A percentile compares a stretch with the other conserved stretches of the same genome.
These are phyloP conservation scores for Holacanthella duospinosa DNA, from an alignment of 2,888 invertebrate genomes.

Conservation along the genomic window DNA sequence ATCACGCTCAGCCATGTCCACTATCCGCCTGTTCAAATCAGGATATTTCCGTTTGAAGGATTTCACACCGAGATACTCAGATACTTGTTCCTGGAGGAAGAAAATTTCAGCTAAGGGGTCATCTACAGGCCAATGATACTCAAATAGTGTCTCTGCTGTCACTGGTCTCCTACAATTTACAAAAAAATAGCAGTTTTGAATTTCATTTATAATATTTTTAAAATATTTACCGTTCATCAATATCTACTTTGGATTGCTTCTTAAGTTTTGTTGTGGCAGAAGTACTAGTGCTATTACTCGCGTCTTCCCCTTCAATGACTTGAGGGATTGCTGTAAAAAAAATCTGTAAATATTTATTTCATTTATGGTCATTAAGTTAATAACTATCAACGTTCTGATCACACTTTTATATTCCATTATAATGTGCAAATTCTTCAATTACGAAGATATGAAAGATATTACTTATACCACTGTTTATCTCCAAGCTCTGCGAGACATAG, in stretches of 20 bases:
- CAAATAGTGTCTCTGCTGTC: constrained; percentile 78
- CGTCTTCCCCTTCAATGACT: constrained; percentile 75
- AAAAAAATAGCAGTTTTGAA: neutral
- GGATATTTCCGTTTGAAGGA: constrained; percentile 94
- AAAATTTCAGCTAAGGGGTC: constrained; percentile 60
- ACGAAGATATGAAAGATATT: too few relatives aligned
- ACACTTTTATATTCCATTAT: too few relatives aligned
- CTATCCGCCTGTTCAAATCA: constrained; percentile 68
- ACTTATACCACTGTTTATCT: too few relatives aligned
- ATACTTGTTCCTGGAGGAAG: constrained; percentile 93
- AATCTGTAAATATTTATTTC: neutral
- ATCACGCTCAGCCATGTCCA: constrained; percentile 84
- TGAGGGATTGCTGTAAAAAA: constrained; percentile 12
- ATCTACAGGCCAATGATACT: constrained; percentile 80
- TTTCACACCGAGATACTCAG: constrained; percentile 85
- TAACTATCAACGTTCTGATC: too few relatives aligned
- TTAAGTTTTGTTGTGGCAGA: constrained; percentile 48
- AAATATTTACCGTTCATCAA: constrained; percentile 43
- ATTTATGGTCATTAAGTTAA: too few relatives aligned
- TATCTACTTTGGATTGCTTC: constrained; percentile 46
- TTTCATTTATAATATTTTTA: neutral
- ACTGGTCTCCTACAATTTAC: constrained; percentile 44
- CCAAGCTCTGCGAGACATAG: too few relatives aligned
- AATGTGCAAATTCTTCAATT: too few relatives aligned
- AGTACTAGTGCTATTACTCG: constrained; percentile 53